Evolutionary conservation across 2,797 vertebrate genomes (phyloP).

Genomic region (Aythya fuligula): DNA sequence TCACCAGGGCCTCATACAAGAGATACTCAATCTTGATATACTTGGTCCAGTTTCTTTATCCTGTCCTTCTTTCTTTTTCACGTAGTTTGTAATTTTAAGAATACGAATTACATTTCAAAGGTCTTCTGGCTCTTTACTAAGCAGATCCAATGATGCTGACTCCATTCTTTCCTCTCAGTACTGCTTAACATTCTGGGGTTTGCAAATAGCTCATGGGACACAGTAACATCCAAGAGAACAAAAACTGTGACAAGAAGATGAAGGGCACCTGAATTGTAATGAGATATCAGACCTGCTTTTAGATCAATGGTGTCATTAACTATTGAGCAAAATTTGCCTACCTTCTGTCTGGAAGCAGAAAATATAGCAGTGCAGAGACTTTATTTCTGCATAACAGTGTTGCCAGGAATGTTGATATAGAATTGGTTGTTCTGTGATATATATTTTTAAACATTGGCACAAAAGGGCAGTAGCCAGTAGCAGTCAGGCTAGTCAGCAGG

Average conservation of each 20-base stretch:
- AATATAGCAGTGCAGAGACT: neutral
- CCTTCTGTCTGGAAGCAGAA: constrained; percentile 17
- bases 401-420: neutral
- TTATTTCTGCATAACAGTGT: neutral
- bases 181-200: neutral
- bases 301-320: neutral
- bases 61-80: neutral
- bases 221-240: constrained; percentile 1
- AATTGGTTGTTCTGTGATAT: neutral
- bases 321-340: neutral
- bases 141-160: neutral
- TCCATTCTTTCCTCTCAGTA: constrained; percentile 11
- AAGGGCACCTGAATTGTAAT: neutral
- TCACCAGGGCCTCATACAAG: no score
- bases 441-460: neutral
- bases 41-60: neutral
- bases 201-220: neutral
- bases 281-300: constrained; percentile 7
- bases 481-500: no score
- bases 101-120: neutral
- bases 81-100: neutral
- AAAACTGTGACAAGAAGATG: constrained; percentile 14
- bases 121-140: neutral
- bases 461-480: neutral
- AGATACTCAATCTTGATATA: neutral